Evolutionary conservation across 1,140 invertebrate genomes (phyloP).

Genomic region (Fopius arisanus): DNA sequence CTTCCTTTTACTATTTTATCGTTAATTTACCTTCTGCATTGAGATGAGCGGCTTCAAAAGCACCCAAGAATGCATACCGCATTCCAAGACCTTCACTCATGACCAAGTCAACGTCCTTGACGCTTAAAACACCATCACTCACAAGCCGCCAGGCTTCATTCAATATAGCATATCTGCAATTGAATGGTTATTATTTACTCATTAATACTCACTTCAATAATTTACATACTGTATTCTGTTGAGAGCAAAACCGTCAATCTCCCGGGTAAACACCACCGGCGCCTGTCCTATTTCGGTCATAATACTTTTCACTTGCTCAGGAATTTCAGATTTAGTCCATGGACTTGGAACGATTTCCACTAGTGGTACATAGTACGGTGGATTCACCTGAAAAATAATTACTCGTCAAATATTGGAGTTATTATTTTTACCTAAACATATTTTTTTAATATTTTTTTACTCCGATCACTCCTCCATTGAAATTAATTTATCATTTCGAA

Average conservation of each 20-base stretch:
- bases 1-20: neutral
- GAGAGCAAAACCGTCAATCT: conserved; percentile 91
- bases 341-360: conserved; percentile 94
- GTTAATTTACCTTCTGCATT: conserved; percentile 83
- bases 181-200: conserved; percentile 9
- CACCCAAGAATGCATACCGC: conserved; percentile 94
- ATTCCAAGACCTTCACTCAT: conserved; percentile 94
- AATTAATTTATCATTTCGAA: neutral
- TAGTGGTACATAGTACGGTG: conserved; percentile 93
- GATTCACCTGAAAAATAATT: conserved; percentile 76
- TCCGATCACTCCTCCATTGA: too few relatives aligned
- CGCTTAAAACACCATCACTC: conserved; percentile 81
- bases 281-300: conserved; percentile 91
- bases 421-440: too few relatives aligned
- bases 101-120: conserved; percentile 90
- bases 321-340: conserved; percentile 81
- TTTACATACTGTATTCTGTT: conserved; percentile 88
- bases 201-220: conserved; percentile 15
- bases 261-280: conserved; percentile 84
- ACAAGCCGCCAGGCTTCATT: conserved; percentile 93
- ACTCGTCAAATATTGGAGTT: neutral
- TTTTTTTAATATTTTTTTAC: too few relatives aligned
- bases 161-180: conserved; percentile 84
- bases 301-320: conserved; percentile 73
- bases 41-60: conserved; percentile 92